These are phyloP conservation scores for Euwallacea fornicatus DNA, from an alignment of 1,140 invertebrate genomes.

Conservation along the genomic window DNA sequence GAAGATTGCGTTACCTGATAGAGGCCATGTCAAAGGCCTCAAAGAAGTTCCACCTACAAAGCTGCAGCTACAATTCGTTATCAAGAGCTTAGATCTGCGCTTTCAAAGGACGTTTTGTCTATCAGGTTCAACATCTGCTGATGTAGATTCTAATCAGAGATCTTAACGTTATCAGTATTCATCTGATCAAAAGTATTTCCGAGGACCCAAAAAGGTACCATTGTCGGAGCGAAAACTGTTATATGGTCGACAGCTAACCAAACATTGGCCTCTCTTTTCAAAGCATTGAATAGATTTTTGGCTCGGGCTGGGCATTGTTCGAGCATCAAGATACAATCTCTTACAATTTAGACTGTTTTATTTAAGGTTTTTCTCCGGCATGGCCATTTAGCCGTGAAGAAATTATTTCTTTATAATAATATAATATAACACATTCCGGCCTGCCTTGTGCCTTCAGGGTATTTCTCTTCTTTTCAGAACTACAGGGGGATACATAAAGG, in stretches of 20 bases:
- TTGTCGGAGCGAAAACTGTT: constrained; percentile 41
- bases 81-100: constrained; percentile 37
- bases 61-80: constrained; percentile 38
- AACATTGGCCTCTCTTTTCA: constrained; percentile 50
- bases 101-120: constrained; percentile 40
- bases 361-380: constrained; percentile 43
- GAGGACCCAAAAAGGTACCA: constrained; percentile 43
- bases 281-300: constrained; percentile 49
- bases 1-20: constrained; percentile 41
- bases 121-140: constrained; percentile 46
- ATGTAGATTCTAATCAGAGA: constrained; percentile 44
- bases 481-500: constrained; percentile 34
- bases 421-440: constrained; percentile 47
- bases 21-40: constrained; percentile 27
- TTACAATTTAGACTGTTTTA: constrained; percentile 48
- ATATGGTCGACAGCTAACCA: constrained; percentile 51
- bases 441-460: constrained; percentile 3
- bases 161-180: constrained; percentile 48
- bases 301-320: constrained; percentile 49
- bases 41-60: constrained; percentile 15
- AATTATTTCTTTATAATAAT: constrained; percentile 53
- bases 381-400: constrained; percentile 52
- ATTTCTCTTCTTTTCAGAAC: constrained; percentile 13
- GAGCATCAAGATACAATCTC: constrained; percentile 49
- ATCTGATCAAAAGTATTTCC: constrained; percentile 42